phyloP scores from a whole-genome alignment of 2,797 vertebrate species.

The Loris lydekkerianus region DNA sequence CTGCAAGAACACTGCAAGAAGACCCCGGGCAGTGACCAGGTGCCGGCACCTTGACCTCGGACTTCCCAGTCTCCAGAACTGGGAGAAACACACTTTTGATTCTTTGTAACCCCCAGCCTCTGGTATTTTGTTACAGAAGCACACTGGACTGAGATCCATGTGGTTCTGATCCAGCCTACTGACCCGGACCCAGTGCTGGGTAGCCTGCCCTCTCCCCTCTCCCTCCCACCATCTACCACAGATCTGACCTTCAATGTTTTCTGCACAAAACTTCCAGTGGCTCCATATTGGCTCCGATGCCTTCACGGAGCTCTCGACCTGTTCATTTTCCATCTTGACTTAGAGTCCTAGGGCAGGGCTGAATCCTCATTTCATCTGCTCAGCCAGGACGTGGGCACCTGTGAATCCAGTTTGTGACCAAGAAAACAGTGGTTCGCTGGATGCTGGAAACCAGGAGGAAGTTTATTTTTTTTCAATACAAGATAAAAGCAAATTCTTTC shows the following conservation, averaged over 20 bases:
- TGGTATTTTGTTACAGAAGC: neutral
- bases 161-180: neutral
- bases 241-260: neutral
- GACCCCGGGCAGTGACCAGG: neutral
- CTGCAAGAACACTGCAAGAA: fast-evolving
- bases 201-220: neutral
- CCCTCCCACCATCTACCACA: neutral
- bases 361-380: fast-evolving
- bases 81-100: neutral
- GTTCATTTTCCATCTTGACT: neutral
- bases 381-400: neutral
- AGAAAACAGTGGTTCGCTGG: neutral
- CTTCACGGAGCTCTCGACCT: neutral
- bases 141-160: neutral
- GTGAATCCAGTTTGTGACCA: neutral
- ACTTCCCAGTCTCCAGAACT: neutral
- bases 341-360: neutral
- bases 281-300: neutral
- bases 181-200: fast-evolving
- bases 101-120: neutral
- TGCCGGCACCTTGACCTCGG: neutral
- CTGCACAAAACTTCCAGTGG: neutral
- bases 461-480: neutral
- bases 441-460: too few species aligned
- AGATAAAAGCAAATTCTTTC: neutral